Evolutionary conservation across 2,113 vertebrate genomes (phyloP), one percentile per base, ranked within the genome.

Genomic region (Mirza zaza): DNA sequence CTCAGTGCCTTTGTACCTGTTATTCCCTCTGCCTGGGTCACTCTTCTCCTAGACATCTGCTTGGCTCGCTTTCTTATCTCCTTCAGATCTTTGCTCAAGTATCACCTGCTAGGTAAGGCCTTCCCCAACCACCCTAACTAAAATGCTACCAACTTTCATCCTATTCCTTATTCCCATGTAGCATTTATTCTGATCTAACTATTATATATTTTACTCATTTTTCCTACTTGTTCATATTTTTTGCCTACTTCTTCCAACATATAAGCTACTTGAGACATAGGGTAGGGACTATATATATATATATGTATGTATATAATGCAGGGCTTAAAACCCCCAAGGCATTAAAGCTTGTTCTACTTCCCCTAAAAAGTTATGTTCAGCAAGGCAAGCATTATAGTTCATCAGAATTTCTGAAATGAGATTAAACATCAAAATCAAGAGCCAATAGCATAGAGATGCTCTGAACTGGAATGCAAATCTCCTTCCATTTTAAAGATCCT

Each of bases 371-470:
- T 45, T 61, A 57, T 65, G 7, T 71, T 55, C 57, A 86, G 15
- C 6, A 27, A 42, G 18, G 6, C 73, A 88, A 85, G 42, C 68
- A 76, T 80, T 65, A 17, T 52, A 80, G 34, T 67, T 94, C 34
- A 20, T 57, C 50, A 89, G 32, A 83, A 39, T 67, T 75, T 94
- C n/a, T 76, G 10, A n/a, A 94, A 48, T 85, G 80, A 92, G 25
- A 76, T 70, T 76, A 92, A 92, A 76, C 12, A 90, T 57, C 11
- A 63, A 81, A 96, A 73, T 80, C 57, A 85, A 96, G 42, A 85
- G 32, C 27, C 32, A 85, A 36, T 10, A 68, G 8, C 39, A 48
- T 48, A 79, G 63, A 83, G 18, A 68, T 67, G 6, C 5, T 88
- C 36, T 55, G 27, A 80, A 92, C 10, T 61, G 61, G 20, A 92